Base-by-base conservation (phyloP, 1,140 invertebrate genomes). In the Chlorops oryzae region DNA sequence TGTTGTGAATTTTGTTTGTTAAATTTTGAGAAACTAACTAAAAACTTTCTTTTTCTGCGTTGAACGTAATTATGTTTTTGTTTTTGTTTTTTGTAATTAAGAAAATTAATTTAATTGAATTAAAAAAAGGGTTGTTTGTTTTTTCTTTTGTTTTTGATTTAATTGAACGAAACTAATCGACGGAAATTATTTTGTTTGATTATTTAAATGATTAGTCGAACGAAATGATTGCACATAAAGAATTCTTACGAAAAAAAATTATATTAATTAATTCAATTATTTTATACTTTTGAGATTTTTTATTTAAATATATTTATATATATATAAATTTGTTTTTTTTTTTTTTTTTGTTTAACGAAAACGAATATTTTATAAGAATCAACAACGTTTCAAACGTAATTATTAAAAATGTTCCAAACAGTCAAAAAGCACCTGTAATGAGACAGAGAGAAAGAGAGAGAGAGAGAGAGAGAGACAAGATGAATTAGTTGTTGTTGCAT, bases 331-430 rank as follows among this genome's bases (percentile, higher is more conserved):
- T 43, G 25, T 43, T 50, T 41, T 40, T 22, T 44, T 39, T 13
- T 47, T 23, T 39, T 47, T 24, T 38, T 38, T 10, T 47, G 25
- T 21, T 37, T 21, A 39, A 53, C 68, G 58, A 65, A 68, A 68
- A 67, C 55, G 65, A 65, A 60, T 64, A 62, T 65, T 68, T 65
- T 59, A 62, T 67, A 67, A 67, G 61, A 66, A 65, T 69, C 65
- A 69, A 69, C 65, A 69, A 69, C 65, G 65, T 65, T 68, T 69
- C 62, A 69, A n/a, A 69, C 65, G 65, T 69, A 69, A 69, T 69
- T 62, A 64, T 69, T 69, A 69, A 68, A 69, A 69, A 69, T 68
- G 65, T 69, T 69, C 65, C 65, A 69, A 69, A 69, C 65, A 68
- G 65, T 69, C 65, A 69, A 69, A 69, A 69, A 69, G 65, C 65